Evolutionary conservation across 2,888 invertebrate species (phyloP).

Genomic region (Laspeyria flexula): DNA sequence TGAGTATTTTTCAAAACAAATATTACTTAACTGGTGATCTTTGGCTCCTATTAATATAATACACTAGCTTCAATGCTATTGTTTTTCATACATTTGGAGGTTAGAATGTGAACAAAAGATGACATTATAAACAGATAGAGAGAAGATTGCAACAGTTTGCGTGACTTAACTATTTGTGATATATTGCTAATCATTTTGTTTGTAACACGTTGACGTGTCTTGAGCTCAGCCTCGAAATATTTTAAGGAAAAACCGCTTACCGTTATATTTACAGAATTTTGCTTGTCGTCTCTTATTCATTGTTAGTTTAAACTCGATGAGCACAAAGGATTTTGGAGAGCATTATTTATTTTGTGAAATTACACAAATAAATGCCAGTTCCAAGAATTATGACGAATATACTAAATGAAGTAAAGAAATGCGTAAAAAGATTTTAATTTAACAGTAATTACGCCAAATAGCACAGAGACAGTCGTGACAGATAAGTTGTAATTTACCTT

Average conservation of each 20-base stretch:
- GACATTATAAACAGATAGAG: constrained; percentile 42
- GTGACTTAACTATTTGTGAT: constrained; percentile 63
- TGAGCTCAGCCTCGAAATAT: constrained; percentile 19
- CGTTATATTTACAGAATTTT: constrained; percentile 12
- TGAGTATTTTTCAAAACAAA: not conserved
- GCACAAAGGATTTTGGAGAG: constrained; percentile 1
- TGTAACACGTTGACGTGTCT: constrained; percentile 45
- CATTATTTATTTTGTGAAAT: not conserved
- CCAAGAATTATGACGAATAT: not conserved
- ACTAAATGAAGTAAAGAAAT: not conserved
- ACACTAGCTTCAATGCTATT: constrained; percentile 13
- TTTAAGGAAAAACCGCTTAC: constrained; percentile 24
- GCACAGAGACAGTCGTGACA: constrained; percentile 7
- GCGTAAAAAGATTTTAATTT: not conserved
- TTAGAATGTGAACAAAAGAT: constrained; percentile 42
- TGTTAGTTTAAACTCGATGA: constrained; percentile 16
- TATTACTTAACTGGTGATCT: constrained; percentile 1
- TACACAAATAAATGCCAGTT: not conserved
- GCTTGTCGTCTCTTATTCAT: constrained; percentile 22
- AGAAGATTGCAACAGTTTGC: constrained; percentile 54
- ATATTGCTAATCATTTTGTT: constrained; percentile 70
- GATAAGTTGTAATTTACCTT: constrained; percentile 29
- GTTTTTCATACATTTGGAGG: constrained; percentile 18
- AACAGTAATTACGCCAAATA: not conserved
- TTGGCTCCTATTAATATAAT: constrained; percentile 3